These are phyloP conservation scores for Drosophila kuntzei DNA, from an alignment of 2,888 invertebrate species.

Conservation along the genomic window DNA sequence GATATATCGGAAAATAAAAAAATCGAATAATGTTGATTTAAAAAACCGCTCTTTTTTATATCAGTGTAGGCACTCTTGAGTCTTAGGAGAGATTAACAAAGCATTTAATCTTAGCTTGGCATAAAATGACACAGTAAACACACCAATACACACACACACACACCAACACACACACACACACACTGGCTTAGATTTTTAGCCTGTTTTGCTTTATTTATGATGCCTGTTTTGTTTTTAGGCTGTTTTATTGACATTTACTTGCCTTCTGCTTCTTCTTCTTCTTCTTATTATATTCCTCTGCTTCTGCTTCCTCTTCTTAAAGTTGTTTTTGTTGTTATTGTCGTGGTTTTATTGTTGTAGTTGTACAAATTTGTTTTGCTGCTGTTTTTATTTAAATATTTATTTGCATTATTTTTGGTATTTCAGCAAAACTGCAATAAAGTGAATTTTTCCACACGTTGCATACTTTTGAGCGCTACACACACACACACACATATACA, in stretches of 20 bases:
- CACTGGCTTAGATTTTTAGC: conserved; percentile 34
- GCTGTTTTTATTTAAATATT: conserved; percentile 26
- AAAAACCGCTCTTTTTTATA: not conserved
- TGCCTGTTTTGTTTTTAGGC: conserved; percentile 18
- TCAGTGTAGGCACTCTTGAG: conserved; percentile 34
- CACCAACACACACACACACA: conserved; percentile 32
- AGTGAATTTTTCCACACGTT: conserved; percentile 73
- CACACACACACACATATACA: conserved; percentile 38
- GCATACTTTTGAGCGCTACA: conserved; percentile 70
- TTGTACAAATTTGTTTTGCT: conserved; percentile 36
- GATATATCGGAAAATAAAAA: too few relatives aligned
- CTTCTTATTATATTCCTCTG: not conserved
- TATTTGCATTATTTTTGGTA: conserved; percentile 35
- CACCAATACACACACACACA: conserved; percentile 19
- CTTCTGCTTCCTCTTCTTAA: conserved; percentile 11
- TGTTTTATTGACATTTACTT: conserved; percentile 78
- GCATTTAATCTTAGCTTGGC: conserved; percentile 74
- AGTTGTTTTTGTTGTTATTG: conserved; percentile 42
- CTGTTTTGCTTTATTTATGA: conserved; percentile 48
- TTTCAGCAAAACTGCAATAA: conserved; percentile 71
- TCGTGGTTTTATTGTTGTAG: conserved; percentile 45
- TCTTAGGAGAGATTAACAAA: conserved; percentile 70
- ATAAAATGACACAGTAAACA: conserved; percentile 54
- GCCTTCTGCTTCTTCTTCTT: conserved; percentile 46
- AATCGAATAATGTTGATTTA: not conserved